Evolutionary conservation across 2,797 vertebrate species (phyloP).

Genomic region (Brachyalestes nurse): DNA sequence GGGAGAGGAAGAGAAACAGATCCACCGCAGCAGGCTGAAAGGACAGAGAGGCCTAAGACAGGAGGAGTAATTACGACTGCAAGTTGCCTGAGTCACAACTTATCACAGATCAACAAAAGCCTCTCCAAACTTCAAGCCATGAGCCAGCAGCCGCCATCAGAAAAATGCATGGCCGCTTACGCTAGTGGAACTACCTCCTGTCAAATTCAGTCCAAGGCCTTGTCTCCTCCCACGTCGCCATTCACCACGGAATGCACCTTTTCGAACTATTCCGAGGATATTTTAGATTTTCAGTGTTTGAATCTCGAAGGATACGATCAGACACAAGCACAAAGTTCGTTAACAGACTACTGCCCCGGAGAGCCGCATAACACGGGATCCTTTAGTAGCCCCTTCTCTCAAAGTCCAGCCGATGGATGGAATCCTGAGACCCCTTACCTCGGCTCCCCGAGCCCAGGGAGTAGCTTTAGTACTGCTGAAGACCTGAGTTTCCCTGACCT

Average conservation of each 20-base stretch:
- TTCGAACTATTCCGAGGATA: constrained; percentile 79
- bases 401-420: constrained; percentile 81
- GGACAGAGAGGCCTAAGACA: constrained; percentile 68
- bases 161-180: constrained; percentile 64
- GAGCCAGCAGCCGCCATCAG: constrained; percentile 72
- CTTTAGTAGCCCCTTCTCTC: constrained; percentile 82
- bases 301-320: constrained; percentile 82
- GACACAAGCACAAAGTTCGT: constrained; percentile 73
- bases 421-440: constrained; percentile 80
- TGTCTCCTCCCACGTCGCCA: constrained; percentile 77
- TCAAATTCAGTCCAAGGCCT: constrained; percentile 72
- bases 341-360: constrained; percentile 78
- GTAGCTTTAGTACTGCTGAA: constrained; percentile 77
- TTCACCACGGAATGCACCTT: constrained; percentile 75
- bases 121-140: constrained; percentile 78
- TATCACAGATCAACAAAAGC: constrained; percentile 82
- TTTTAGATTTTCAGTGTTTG: constrained; percentile 82
- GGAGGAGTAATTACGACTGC: constrained; percentile 65
- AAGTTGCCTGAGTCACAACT: constrained; percentile 76
- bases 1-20: constrained; percentile 55
- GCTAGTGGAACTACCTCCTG: constrained; percentile 62
- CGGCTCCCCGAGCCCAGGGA: constrained; percentile 79
- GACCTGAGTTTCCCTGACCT: constrained; percentile 78
- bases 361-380: constrained; percentile 78
- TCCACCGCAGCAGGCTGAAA: constrained; percentile 60